Evolutionary conservation across 2,113 vertebrate genomes (phyloP), one percentile per base, ranked within the genome.

Genomic region (Clarias magur): DNA sequence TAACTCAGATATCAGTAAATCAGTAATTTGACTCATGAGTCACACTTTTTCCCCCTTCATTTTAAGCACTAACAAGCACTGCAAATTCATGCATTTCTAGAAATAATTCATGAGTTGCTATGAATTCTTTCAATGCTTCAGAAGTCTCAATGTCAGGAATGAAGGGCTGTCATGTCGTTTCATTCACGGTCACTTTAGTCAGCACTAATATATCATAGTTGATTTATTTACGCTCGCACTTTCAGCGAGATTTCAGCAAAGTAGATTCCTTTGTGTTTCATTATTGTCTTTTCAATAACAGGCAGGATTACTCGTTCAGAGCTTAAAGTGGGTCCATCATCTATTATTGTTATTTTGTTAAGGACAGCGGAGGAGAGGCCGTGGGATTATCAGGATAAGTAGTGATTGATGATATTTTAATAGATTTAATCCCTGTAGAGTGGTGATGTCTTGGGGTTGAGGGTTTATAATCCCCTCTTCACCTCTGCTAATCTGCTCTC

Each of bases 321-420:
- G 56, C 83, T 84, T 84, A 87, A 73, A 87, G 67, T 76, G 79
- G 83, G 62, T 76, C 80, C 86, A 90, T 91, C 79, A 89, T 78
- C 83, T 83, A 56, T 87, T 86, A 89, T 86, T 91, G 88, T 91
- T 76, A 76, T 90, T 88, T 84, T 70, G 81, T 85, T 78, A 87
- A 79, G 80, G 80, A 65, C 80, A n/a, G 70, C 81, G 81, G 84
- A 70, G 42, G 80, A 65, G 85, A 73, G 83, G 59, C 79, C 79
- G n/a, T 34, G 62, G 82, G 81, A 88, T 91, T 90, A 91, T 88
- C 84, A 70, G 80, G 70, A 88, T 88, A 53, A 80, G 78, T 86
- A 90, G 86, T 88, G 85, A 91, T 88, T 89, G 86, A 90, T 90
- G 86, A 86, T 79, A 89, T 91, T 91, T 89, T 90, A 92, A 92